Evolutionary conservation across 2,888 invertebrate genomes (phyloP).

Genomic region (Heliconius sara): DNA sequence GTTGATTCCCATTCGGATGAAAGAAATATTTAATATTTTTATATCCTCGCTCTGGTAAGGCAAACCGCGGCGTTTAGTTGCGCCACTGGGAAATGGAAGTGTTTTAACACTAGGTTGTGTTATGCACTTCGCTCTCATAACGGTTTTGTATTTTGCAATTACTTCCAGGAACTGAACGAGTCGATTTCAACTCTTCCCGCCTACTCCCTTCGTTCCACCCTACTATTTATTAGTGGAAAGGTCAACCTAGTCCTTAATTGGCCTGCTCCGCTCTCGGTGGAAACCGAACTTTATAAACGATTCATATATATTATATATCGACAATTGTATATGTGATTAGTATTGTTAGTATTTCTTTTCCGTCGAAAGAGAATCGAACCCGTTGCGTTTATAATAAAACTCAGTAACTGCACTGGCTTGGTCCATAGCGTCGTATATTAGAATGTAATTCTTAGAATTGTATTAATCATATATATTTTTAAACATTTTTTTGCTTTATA

Average conservation of each 20-base stretch:
- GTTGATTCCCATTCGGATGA: neutral
- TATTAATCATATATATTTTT: neutral
- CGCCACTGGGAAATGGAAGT: neutral
- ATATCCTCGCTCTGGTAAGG: neutral
- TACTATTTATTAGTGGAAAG: no score
- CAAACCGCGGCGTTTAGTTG: neutral
- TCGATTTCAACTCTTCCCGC: no score
- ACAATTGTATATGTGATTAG: no score
- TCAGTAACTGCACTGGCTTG: neutral
- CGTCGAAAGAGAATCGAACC: neutral
- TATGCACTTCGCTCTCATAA: no score
- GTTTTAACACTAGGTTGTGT: neutral
- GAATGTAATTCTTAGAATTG: conserved; percentile 9
- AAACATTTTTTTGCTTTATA: conserved; percentile 2
- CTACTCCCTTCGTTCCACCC: no score
- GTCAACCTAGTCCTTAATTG: no score
- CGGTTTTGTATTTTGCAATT: no score
- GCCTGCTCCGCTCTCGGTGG: no score
- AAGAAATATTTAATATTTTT: neutral
- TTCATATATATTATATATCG: neutral
- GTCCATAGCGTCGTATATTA: neutral
- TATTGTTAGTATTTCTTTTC: neutral
- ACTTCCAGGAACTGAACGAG: no score
- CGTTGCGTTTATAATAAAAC: neutral
- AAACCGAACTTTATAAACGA: no score